Evolutionary conservation across 2,888 invertebrate genomes (phyloP).

Genomic region (Tridacna gigas): DNA sequence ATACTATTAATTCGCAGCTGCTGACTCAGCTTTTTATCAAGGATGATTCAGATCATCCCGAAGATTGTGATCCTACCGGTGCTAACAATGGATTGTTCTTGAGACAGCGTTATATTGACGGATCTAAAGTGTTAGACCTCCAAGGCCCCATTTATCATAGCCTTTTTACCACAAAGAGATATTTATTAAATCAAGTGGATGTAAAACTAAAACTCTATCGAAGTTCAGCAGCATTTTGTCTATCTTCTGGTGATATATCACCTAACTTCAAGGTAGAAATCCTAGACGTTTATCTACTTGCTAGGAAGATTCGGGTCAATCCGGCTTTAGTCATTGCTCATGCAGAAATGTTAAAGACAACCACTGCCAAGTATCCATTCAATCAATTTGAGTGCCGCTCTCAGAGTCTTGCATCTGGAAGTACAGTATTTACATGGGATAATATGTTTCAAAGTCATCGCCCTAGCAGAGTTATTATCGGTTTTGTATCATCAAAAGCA

Average conservation of each 20-base stretch:
- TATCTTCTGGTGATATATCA: constrained; percentile 44
- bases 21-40: constrained; percentile 21
- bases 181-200: constrained; percentile 59
- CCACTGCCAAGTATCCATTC: constrained; percentile 53
- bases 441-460: constrained; percentile 49
- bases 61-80: constrained; percentile 31
- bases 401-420: constrained; percentile 44
- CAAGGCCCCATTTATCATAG: constrained; percentile 53
- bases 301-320: constrained; percentile 43
- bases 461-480: constrained; percentile 40
- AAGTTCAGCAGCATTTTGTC: constrained; percentile 53
- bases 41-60: constrained; percentile 37
- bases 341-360: constrained; percentile 51
- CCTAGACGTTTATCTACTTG: constrained; percentile 48
- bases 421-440: constrained; percentile 44
- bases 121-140: constrained; percentile 41
- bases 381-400: constrained; percentile 41
- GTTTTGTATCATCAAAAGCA: constrained; percentile 49
- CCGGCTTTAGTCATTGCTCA: constrained; percentile 53
- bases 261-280: constrained; percentile 51
- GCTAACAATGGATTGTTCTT: constrained; percentile 34
- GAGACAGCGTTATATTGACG: constrained; percentile 22
- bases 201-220: too few relatives aligned
- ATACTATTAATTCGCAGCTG: constrained; percentile 23
- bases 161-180: constrained; percentile 47